Conservation (phyloP, 1,140 invertebrate genomes). For the Drosophila paulistorum region DNA sequence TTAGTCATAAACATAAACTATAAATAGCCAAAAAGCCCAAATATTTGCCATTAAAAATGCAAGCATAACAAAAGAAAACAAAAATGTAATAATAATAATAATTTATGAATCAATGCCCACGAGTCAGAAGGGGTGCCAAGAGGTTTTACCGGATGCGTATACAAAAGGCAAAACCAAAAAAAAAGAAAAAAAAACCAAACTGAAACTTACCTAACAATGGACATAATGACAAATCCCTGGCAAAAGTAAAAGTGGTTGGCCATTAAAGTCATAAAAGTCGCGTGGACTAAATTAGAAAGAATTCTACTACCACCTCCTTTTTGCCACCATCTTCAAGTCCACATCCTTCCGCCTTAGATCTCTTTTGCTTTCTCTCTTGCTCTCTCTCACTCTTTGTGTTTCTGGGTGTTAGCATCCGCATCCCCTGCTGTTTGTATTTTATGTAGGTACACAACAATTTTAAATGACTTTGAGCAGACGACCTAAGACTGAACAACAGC, state of each 20-base stretch:
- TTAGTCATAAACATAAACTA: conserved; percentile 15
- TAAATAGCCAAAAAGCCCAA: conserved; percentile 34
- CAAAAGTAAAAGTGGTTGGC: conserved; percentile 67
- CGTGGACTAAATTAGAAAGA: conserved; percentile 78
- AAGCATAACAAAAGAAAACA: conserved; percentile 5
- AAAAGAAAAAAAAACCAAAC: conserved; percentile 6
- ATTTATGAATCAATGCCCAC: conserved; percentile 70
- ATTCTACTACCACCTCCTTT: conserved; percentile 21
- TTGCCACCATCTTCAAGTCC: not conserved
- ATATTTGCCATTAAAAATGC: conserved; percentile 11
- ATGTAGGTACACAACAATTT: conserved; percentile 78
- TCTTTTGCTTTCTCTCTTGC: not conserved
- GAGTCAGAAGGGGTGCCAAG: too few relatives aligned
- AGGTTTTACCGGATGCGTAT: conserved; percentile 2
- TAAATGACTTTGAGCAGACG: conserved; percentile 78
- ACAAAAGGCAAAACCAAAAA: not conserved
- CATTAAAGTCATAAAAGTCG: conserved; percentile 81
- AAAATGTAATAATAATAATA: conserved; percentile 55
- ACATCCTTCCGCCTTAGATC: conserved; percentile 2
- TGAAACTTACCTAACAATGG: conserved; percentile 34
- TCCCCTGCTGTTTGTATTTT: conserved; percentile 42
- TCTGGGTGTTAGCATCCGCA: conserved; percentile 9
- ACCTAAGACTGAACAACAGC: conserved; percentile 46
- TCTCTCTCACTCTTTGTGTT: conserved; percentile 21
- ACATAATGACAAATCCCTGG: conserved; percentile 61